Conservation (phyloP, 2,888 invertebrate species). For the Diplolepis rosae region DNA sequence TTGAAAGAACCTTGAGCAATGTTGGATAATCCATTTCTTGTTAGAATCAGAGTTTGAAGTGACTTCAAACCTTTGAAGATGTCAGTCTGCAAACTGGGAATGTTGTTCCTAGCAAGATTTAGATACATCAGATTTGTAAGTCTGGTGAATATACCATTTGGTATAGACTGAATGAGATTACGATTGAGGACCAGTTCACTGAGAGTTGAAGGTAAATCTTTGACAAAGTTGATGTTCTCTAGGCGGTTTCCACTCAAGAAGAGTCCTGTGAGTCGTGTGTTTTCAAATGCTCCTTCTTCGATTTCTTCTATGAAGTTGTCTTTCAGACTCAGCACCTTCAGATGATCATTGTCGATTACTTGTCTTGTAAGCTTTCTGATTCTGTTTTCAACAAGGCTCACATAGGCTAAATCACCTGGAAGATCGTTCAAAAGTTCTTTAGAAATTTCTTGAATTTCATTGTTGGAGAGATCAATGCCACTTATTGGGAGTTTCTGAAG, state of each 20-base stretch:
- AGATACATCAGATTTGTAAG: conserved; percentile 46
- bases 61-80: conserved; percentile 44
- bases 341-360: conserved; percentile 57
- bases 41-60: conserved; percentile 39
- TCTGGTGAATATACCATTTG: conserved; percentile 45
- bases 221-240: conserved; percentile 48
- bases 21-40: conserved; percentile 40
- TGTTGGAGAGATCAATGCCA: conserved; percentile 52
- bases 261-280: conserved; percentile 60
- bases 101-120: conserved; percentile 52
- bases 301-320: conserved; percentile 69
- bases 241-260: conserved; percentile 51
- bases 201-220: conserved; percentile 53
- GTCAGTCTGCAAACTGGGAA: conserved; percentile 43
- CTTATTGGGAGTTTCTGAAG: conserved; percentile 45
- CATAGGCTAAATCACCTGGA: conserved; percentile 49
- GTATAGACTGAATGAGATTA: conserved; percentile 51
- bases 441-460: conserved; percentile 56
- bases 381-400: conserved; percentile 51
- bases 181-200: conserved; percentile 42
- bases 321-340: conserved; percentile 68
- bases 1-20: conserved; percentile 43
- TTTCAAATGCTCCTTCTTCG: conserved; percentile 68
- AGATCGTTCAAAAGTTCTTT: conserved; percentile 58
- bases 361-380: conserved; percentile 50